Base-by-base conservation (phyloP, 2,797 vertebrate genomes). In the Muraenolepis orangiensis region DNA sequence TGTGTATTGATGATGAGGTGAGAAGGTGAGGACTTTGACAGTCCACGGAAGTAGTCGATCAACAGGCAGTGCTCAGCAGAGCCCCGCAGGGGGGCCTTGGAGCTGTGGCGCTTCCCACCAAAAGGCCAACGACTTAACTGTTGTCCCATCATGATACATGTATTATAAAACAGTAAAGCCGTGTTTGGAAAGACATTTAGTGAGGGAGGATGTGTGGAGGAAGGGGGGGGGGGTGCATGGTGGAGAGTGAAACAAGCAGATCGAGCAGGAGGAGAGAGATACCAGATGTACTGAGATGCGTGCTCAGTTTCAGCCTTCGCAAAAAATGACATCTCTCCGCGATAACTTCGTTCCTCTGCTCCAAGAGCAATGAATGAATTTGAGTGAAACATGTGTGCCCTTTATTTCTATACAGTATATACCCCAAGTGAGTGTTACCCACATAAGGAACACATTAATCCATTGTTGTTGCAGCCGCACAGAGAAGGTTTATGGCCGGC, bases 201-300 rank as follows among this genome's bases (percentile, higher is more conserved):
- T 26, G 64, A 64, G 57, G 57, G 23, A n/a, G 18, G 29, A 34
- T n/a, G n/a, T n/a, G n/a, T 68, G 8, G 80, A 83, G 78, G 72
- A 76, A 38, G 66, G 69, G 67, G 66, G 72, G 2, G 3, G 77
- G 76, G 78, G 79, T 78, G 80, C 28, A 80, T 71, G 75, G 80
- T 79, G 71, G 74, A 81, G 77, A 74, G 74, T 78, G 87, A 93
- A 85, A 84, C 78, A 68, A n/a, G 20, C 46, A 23, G 40, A 42
- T 42, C 14, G 40, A 42, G 46, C 46, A 57, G 46, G 46, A 57
- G 46, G 46, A 57, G 46, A 57, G 46, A 57, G 89, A 85, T 89
- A 90, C 91, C 93, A 93, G 92, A 93, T 82, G 81, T 89, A 84
- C 81, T 86, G 81, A 86, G 86, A 80, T 84, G 71, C 76, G 74